phyloP scores from a whole-genome alignment of 2,888 invertebrate genomes.

The Eilema griseolum region DNA sequence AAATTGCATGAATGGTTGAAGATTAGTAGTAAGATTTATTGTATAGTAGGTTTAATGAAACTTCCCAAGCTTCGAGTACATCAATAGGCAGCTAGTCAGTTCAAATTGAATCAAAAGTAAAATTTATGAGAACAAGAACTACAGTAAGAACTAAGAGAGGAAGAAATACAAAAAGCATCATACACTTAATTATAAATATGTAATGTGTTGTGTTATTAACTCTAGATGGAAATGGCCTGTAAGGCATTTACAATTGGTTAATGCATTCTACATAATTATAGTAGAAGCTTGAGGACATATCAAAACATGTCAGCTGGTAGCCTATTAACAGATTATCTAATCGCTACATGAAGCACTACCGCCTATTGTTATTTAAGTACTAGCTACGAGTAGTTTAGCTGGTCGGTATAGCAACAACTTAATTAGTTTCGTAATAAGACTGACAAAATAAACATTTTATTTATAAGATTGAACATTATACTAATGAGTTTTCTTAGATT shows the following conservation, averaged over 20 bases:
- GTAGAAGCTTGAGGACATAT: slow-evolving; percentile 30
- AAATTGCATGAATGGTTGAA: not conserved
- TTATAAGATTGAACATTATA: not conserved
- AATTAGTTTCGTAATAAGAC: not conserved
- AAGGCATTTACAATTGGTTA: not conserved
- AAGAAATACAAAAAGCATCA: no score
- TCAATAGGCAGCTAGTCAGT: no score
- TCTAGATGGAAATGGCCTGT: no score
- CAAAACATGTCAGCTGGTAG: slow-evolving; percentile 50
- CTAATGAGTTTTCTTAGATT: not conserved
- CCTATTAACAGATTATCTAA: slow-evolving; percentile 63
- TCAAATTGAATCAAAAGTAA: no score
- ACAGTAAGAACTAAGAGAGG: no score
- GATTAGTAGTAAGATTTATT: no score
- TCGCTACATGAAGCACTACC: slow-evolving; percentile 42
- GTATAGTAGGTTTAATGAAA: no score
- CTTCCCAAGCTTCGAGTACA: no score
- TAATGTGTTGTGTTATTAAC: no score
- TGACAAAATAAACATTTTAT: not conserved
- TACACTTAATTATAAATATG: no score
- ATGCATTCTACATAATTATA: not conserved
- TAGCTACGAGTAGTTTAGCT: slow-evolving; percentile 19
- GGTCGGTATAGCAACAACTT: not conserved
- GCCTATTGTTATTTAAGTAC: slow-evolving; percentile 26
- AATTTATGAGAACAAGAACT: no score